phyloP scores from a whole-genome alignment of 2,888 invertebrate genomes.

The Panopea generosa region DNA sequence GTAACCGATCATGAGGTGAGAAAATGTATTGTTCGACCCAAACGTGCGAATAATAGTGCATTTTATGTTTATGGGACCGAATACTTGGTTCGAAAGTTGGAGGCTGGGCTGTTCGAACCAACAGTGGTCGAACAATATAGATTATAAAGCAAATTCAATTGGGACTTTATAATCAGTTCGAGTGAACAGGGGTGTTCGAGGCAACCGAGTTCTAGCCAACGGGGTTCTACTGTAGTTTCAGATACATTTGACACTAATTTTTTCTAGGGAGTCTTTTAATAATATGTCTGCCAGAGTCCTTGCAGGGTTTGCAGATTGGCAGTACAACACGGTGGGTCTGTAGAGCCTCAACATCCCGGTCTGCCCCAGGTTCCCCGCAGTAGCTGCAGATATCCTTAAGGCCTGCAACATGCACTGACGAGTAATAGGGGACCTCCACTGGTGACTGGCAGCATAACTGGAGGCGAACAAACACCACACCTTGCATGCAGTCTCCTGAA shows the following conservation, averaged over 20 bases:
- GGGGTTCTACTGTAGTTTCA: neutral
- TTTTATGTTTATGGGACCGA: too few relatives aligned
- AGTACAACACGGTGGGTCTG: constrained; percentile 10
- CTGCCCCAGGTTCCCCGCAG: constrained; percentile 24
- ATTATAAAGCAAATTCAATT: too few relatives aligned
- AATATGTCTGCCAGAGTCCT: constrained; percentile 9
- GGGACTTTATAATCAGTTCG: too few relatives aligned
- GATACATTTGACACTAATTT: neutral
- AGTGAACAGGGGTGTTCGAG: too few relatives aligned
- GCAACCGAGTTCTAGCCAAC: too few relatives aligned
- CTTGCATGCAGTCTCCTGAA: constrained; percentile 35
- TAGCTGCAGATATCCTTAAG: constrained; percentile 28
- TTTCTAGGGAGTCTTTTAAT: constrained; percentile 12
- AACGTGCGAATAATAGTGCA: too few relatives aligned
- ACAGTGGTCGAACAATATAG: too few relatives aligned
- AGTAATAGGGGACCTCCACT: constrained; percentile 26
- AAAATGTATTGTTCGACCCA: too few relatives aligned
- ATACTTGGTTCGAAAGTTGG: too few relatives aligned
- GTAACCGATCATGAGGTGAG: too few relatives aligned
- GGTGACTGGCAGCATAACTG: constrained; percentile 30
- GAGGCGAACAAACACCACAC: constrained; percentile 31
- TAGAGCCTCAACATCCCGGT: constrained; percentile 16
- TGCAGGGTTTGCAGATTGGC: constrained; percentile 16
- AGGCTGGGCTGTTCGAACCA: too few relatives aligned
- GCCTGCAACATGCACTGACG: constrained; percentile 23